Conservation (phyloP, 2,888 invertebrate species). For the Automeris io region DNA sequence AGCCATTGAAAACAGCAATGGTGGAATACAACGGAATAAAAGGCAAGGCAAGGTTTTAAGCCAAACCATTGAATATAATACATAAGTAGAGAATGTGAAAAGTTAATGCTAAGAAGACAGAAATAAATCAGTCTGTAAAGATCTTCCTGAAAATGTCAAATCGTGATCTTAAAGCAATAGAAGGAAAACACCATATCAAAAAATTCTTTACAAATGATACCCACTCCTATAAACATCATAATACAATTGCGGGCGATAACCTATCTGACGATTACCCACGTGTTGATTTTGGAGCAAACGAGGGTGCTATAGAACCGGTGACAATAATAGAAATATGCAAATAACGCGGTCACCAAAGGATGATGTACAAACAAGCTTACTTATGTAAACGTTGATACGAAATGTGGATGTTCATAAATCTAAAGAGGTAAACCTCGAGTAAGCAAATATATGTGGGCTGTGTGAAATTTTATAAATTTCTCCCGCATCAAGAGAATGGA, state of each 20-base stretch:
- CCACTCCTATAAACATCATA: constrained; percentile 20
- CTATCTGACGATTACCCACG: constrained; percentile 34
- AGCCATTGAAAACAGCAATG: too few relatives aligned
- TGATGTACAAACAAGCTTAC: constrained; percentile 59
- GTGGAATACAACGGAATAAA: too few relatives aligned
- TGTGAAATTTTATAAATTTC: constrained; percentile 8
- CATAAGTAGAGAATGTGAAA: too few relatives aligned
- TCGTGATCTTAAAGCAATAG: not conserved
- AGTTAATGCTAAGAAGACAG: too few relatives aligned
- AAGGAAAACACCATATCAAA: not conserved
- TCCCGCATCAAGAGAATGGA: constrained; percentile 5
- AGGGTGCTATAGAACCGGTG: constrained; percentile 33
- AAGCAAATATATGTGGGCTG: constrained; percentile 20
- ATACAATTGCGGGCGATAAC: constrained; percentile 33
- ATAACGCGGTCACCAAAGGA: constrained; percentile 43
- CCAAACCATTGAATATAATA: too few relatives aligned
- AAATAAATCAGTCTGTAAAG: too few relatives aligned
- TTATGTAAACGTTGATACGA: constrained; percentile 47
- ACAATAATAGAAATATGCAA: constrained; percentile 67
- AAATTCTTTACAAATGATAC: constrained; percentile 4
- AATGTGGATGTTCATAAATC: constrained; percentile 43
- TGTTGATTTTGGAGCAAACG: constrained; percentile 47
- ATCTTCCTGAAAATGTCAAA: too few relatives aligned
- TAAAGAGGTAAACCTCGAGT: constrained; percentile 24
- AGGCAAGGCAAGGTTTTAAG: too few relatives aligned